These are phyloP conservation scores for Sceloporus undulatus DNA, from an alignment of 2,113 vertebrate species.

Conservation along the genomic window DNA sequence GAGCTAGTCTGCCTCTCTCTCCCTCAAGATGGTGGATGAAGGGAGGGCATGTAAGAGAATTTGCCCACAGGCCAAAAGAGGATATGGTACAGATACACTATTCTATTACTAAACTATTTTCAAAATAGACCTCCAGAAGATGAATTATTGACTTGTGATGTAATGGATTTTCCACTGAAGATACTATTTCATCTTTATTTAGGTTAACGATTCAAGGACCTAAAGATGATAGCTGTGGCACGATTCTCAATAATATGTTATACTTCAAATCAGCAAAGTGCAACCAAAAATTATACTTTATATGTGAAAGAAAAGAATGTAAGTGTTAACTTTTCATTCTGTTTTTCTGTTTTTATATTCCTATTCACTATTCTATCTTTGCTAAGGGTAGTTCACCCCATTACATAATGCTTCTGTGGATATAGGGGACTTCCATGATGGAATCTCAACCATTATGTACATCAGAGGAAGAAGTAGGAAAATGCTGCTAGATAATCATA, in stretches of 20 bases:
- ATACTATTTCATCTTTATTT: not conserved
- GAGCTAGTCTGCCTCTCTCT: no score
- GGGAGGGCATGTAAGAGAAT: not conserved
- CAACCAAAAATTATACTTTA: not conserved
- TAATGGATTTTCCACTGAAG: not conserved
- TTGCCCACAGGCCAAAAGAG: not conserved
- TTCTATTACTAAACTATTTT: not conserved
- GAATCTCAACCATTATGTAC: not conserved
- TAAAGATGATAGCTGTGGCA: not conserved
- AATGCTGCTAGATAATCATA: not conserved
- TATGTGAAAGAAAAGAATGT: conserved; percentile 41
- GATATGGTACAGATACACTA: not conserved
- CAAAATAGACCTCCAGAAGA: not conserved
- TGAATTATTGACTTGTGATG: not conserved
- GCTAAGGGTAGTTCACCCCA: not conserved
- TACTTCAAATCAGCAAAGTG: conserved; percentile 11
- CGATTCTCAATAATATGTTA: not conserved
- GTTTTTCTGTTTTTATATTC: not conserved
- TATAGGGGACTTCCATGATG: not conserved
- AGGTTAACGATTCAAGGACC: conserved; percentile 21
- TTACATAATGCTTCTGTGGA: not conserved
- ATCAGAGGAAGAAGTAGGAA: not conserved
- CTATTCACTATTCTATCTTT: not conserved
- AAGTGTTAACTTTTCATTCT: conserved; percentile 16
- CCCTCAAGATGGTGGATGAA: no score